Evolutionary conservation across 2,888 invertebrate genomes (phyloP).

Genomic region (Drosophila parthenogenetica): DNA sequence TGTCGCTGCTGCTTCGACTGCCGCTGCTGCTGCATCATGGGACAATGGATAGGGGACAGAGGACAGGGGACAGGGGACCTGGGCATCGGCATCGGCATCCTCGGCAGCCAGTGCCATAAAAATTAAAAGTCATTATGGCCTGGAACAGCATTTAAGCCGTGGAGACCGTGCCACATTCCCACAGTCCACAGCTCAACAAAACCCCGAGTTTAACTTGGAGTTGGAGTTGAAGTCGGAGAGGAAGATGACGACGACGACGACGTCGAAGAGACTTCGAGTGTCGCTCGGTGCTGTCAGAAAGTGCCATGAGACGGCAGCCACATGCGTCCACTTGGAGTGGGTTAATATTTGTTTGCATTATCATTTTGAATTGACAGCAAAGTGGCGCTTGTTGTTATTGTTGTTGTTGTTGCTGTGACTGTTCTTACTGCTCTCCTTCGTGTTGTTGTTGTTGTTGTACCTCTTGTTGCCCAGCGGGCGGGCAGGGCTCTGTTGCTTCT

Average conservation of each 20-base stretch:
- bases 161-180: constrained; percentile 71
- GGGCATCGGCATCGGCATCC: constrained; percentile 59
- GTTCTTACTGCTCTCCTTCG: constrained; percentile 31
- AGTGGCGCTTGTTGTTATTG: constrained; percentile 84
- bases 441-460: constrained; percentile 20
- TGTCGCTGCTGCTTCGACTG: constrained; percentile 27
- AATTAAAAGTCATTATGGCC: constrained; percentile 82
- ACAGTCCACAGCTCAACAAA: constrained; percentile 52
- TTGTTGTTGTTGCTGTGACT: constrained; percentile 41
- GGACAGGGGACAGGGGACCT: background rate
- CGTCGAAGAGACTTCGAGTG: constrained; percentile 64
- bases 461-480: constrained; percentile 64
- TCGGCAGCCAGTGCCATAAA: constrained; percentile 80
- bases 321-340: constrained; percentile 82
- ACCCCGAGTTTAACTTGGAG: constrained; percentile 1
- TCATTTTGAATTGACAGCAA: constrained; percentile 84
- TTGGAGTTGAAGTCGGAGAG: constrained; percentile 4
- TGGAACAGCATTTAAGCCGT: constrained; percentile 81
- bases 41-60: background rate
- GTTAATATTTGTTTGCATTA: constrained; percentile 85
- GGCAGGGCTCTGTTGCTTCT: constrained; percentile 49
- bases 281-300: constrained; percentile 76
- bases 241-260: constrained; percentile 19
- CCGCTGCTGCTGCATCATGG: constrained; percentile 9
- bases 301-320: constrained; percentile 78